A percentile compares a stretch with the other conserved stretches of the same genome.
Evolutionary conservation across 2,113 vertebrate species (phyloP).

Genomic region (Brachirus orientalis): DNA sequence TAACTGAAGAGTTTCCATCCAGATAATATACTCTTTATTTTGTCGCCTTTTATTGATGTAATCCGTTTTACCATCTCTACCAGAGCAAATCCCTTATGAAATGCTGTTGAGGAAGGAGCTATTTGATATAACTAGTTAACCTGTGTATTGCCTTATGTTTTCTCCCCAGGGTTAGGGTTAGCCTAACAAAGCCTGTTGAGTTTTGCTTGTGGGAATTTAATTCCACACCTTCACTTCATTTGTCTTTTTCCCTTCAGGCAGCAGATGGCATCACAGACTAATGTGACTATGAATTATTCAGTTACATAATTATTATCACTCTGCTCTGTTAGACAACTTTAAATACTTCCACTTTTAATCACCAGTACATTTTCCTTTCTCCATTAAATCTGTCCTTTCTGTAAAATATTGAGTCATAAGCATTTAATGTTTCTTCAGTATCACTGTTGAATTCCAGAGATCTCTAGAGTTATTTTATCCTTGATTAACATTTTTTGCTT

Average conservation of each 20-base stretch:
- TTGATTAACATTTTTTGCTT: background rate
- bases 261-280: slow-evolving; percentile 46
- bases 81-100: too few species aligned
- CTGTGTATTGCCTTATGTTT: too few species aligned
- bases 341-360: background rate
- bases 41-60: too few species aligned
- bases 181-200: background rate
- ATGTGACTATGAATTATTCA: slow-evolving; percentile 29
- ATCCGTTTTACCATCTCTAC: too few species aligned
- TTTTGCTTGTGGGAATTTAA: background rate
- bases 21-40: too few species aligned
- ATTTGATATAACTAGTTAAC: too few species aligned
- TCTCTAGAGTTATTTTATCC: too few species aligned
- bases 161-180: too few species aligned
- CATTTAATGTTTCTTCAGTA: background rate
- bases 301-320: background rate
- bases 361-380: background rate
- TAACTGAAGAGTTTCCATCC: too few species aligned
- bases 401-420: background rate
- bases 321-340: background rate
- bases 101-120: too few species aligned
- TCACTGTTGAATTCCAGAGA: background rate
- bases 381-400: background rate
- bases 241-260: slow-evolving; percentile 20
- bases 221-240: background rate